Evolutionary conservation across 1,140 invertebrate genomes (phyloP).

Genomic region (Nephila pilipes): DNA sequence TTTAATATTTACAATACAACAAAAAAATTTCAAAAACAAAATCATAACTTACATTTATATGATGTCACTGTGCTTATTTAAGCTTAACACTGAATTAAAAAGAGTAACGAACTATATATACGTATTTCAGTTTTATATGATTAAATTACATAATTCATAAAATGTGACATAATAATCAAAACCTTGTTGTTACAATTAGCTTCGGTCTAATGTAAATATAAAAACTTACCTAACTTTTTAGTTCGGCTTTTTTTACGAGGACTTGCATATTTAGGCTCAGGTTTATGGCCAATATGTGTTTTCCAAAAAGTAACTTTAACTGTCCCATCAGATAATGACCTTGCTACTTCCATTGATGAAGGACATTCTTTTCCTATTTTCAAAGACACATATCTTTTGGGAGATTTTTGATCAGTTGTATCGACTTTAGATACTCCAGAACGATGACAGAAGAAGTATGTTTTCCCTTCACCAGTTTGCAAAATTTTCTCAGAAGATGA

Average conservation of each 20-base stretch:
- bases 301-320: slow-evolving; percentile 54
- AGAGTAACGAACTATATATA: too few relatives aligned
- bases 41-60: too few relatives aligned
- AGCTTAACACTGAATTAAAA: too few relatives aligned
- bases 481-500: slow-evolving; percentile 51
- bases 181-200: too few relatives aligned
- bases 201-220: neutral
- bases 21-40: too few relatives aligned
- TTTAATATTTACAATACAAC: too few relatives aligned
- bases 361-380: slow-evolving; percentile 69
- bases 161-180: too few relatives aligned
- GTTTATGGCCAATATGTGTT: slow-evolving; percentile 69
- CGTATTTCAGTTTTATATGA: too few relatives aligned
- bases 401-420: neutral
- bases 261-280: neutral
- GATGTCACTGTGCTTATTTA: too few relatives aligned
- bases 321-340: slow-evolving; percentile 50
- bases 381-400: slow-evolving; percentile 5
- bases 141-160: too few relatives aligned
- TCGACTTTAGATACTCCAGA: slow-evolving; percentile 39
- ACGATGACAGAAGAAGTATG: slow-evolving; percentile 68
- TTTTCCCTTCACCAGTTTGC: slow-evolving; percentile 54
- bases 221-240: neutral
- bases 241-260: neutral
- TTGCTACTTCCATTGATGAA: slow-evolving; percentile 61